Percentiles rank a stretch among this genome's conserved stretches.
Conservation (phyloP, 2,797 vertebrate species). For the Oreortyx pictus region DNA sequence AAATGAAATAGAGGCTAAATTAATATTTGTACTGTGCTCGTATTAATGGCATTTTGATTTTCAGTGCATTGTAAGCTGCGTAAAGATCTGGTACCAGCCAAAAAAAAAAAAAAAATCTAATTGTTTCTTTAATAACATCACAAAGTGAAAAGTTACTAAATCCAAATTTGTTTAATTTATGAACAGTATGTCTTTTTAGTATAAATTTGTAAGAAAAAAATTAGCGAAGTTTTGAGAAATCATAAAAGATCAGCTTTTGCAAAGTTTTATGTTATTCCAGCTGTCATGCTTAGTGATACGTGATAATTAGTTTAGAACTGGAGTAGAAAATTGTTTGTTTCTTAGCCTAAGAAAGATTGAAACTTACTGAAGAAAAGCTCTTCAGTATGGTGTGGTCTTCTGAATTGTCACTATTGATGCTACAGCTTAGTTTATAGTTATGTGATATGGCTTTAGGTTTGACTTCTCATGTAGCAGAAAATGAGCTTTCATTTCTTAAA, state of each 20-base stretch:
- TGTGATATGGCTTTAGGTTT: rapidly evolving
- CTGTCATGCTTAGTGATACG: background rate
- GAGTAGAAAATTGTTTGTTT: background rate
- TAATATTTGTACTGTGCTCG: background rate
- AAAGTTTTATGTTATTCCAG: slow-evolving; percentile 15
- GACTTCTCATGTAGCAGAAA: background rate
- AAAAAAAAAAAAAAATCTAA: slow-evolving; percentile 18
- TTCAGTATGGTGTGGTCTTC: background rate
- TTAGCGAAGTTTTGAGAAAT: background rate
- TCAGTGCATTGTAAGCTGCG: background rate
- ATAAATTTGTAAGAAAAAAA: background rate
- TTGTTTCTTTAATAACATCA: slow-evolving; percentile 3
- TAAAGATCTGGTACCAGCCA: background rate
- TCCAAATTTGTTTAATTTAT: slow-evolving; percentile 31
- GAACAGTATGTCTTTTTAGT: background rate
- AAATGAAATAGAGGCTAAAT: background rate
- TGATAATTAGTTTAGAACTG: background rate
- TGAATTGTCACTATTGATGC: background rate
- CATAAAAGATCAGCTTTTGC: slow-evolving; percentile 3
- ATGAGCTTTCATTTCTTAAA: background rate
- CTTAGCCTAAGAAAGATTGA: background rate
- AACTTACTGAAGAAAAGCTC: background rate
- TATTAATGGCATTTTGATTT: background rate
- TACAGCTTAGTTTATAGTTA: background rate
- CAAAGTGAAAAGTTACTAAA: background rate